A percentile compares a stretch with the other conserved stretches of the same genome.
Conservation (phyloP, 2,888 invertebrate genomes). For the Ennomos quercinarius region DNA sequence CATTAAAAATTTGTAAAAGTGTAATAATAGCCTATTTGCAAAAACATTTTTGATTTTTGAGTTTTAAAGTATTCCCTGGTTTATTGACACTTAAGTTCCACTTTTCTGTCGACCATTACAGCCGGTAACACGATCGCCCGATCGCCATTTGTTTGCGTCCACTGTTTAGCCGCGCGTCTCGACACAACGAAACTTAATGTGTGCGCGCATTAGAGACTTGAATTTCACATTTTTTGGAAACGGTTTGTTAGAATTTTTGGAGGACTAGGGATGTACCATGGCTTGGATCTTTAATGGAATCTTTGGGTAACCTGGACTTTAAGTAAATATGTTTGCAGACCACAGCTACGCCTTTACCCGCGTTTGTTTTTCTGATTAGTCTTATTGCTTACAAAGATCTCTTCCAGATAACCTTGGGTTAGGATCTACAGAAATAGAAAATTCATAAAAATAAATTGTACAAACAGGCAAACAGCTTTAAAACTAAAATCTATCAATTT, state of each 20-base stretch:
- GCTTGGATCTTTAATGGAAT: background rate
- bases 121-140: conserved; percentile 12
- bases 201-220: conserved; percentile 64
- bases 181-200: conserved; percentile 12
- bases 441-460: conserved; percentile 2
- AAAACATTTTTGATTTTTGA: too few relatives aligned
- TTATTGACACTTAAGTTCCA: too few relatives aligned
- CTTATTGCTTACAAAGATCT: too few relatives aligned
- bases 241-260: conserved; percentile 32
- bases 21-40: too few relatives aligned
- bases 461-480: background rate
- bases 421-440: too few relatives aligned
- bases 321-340: background rate
- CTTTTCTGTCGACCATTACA: conserved; percentile 2
- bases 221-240: conserved; percentile 67
- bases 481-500: background rate
- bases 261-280: background rate
- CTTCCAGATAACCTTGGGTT: too few relatives aligned
- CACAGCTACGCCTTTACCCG: too few relatives aligned
- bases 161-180: conserved; percentile 10
- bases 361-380: too few relatives aligned
- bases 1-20: too few relatives aligned
- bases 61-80: too few relatives aligned
- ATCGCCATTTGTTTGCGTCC: conserved; percentile 30
- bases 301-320: too few relatives aligned